Base-by-base conservation (phyloP, 2,888 invertebrate genomes). In the Clepsis dumicolana region DNA sequence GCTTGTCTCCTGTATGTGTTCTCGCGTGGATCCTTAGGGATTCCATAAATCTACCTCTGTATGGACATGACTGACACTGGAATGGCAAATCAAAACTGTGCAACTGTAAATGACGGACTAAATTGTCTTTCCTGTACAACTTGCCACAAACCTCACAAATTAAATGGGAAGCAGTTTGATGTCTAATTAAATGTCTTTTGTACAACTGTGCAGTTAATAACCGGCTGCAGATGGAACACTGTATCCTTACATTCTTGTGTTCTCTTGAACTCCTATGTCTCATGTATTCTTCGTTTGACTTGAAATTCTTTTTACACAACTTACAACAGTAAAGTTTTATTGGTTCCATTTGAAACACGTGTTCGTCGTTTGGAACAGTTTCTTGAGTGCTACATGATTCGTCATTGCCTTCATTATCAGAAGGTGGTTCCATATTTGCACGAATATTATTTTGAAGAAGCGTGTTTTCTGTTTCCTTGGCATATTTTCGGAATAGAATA, bases 91-190 rank as follows among this genome's bases (percentile, higher is more conserved):
- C 79, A 64, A 77, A 82, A 44, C 72, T 86, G 50, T 89, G 89
- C 4, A 81, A 60, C 60, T 83, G 86, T 8, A 87, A 71, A 67
- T 89, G 89, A 25, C 87, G 75, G 0, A 79, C 56, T 38, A 89
- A 77, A 72, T 89, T 88, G 16, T 87, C 87, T 75, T 88, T 88
- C 1, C 86, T 80, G 60, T 82, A 87, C 12, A 87, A 72, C 65
- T 88, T 87, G 0, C 89, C 89, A 68, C 89, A 89, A 14, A 88
- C 78, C 12, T 89, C 89, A 73, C 89, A 88, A 24, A 87, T 73
- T 2, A 85, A 73, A 65, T 86, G 87, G 1, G 84, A 77, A 18
- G 78, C 74, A 4, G 81, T 78, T 63, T 80, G 72, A 61, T 85
- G 85, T 25, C 80, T 68, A 0, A 69, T 70, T 57, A 82, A 71